Percentiles rank a stretch among this genome's conserved stretches.
These are phyloP conservation scores for Agonopterix heracliana DNA, from an alignment of 2,888 invertebrate genomes.

Conservation along the genomic window DNA sequence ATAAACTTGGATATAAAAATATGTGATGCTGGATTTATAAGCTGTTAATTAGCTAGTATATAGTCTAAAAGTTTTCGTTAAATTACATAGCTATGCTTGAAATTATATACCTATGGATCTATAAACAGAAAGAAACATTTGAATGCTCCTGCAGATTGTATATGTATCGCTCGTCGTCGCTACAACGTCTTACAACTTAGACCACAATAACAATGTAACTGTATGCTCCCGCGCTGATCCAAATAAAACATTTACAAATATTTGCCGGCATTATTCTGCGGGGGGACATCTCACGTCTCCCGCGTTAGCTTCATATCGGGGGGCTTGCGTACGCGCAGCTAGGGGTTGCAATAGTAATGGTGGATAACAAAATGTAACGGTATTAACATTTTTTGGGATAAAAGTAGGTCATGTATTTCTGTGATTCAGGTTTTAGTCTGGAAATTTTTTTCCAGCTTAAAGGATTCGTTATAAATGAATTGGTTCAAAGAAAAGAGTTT, in stretches of 20 bases:
- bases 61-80: no score
- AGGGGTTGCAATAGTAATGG: no score
- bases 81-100: no score
- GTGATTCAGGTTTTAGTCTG: neutral
- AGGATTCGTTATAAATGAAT: no score
- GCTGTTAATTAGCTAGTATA: neutral
- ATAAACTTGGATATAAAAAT: neutral
- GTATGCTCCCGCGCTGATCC: constrained; percentile 41
- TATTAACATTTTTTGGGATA: no score
- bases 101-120: no score
- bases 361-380: no score
- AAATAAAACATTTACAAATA: constrained; percentile 74
- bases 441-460: no score
- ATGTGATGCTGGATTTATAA: neutral
- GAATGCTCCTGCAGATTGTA: neutral
- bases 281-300: neutral
- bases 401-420: neutral
- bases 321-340: constrained; percentile 13
- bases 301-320: constrained; percentile 8
- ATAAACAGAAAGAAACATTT: no score
- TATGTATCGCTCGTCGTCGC: constrained; percentile 10
- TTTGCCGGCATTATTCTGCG: constrained; percentile 56
- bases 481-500: no score
- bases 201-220: constrained; percentile 8
- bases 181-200: constrained; percentile 15